Conservation (phyloP, 1,140 invertebrate species). For the Pemphigus obesinymphae region DNA sequence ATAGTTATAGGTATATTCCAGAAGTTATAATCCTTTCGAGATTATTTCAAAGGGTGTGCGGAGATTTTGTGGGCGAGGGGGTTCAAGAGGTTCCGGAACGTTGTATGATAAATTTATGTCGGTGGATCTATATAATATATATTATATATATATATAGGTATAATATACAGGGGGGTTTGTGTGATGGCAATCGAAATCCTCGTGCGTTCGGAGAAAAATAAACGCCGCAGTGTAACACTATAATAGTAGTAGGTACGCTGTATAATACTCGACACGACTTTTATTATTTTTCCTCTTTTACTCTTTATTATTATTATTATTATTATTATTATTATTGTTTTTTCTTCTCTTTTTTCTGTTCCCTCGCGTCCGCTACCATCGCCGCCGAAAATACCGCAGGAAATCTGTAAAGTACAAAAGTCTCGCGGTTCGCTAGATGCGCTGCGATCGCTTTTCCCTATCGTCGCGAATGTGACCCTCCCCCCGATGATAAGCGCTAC, state of each 20-base stretch:
- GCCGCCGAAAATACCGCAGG: neutral
- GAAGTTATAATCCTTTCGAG: constrained; percentile 34
- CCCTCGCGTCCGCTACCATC: neutral
- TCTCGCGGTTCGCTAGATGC: constrained; percentile 13
- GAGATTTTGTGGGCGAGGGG: no score
- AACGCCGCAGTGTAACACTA: neutral
- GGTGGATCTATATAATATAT: neutral
- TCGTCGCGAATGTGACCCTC: neutral
- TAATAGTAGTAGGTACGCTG: no score
- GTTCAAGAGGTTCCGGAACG: neutral
- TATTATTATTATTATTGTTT: no score
- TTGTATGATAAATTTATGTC: constrained; percentile 34
- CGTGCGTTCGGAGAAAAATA: neutral
- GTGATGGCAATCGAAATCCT: neutral
- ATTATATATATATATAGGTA: neutral
- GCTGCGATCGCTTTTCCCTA: constrained; percentile 15
- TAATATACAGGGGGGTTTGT: neutral
- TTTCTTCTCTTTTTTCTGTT: neutral
- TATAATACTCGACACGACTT: no score
- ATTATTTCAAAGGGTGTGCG: neutral
- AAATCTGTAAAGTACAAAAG: neutral
- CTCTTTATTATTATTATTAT: no score
- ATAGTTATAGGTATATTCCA: neutral
- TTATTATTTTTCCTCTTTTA: no score
- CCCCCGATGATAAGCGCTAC: neutral